A percentile compares a stretch with the other conserved stretches of the same genome.
Evolutionary conservation across 1,140 invertebrate species (phyloP).

Genomic region (Micrasema minimum): DNA sequence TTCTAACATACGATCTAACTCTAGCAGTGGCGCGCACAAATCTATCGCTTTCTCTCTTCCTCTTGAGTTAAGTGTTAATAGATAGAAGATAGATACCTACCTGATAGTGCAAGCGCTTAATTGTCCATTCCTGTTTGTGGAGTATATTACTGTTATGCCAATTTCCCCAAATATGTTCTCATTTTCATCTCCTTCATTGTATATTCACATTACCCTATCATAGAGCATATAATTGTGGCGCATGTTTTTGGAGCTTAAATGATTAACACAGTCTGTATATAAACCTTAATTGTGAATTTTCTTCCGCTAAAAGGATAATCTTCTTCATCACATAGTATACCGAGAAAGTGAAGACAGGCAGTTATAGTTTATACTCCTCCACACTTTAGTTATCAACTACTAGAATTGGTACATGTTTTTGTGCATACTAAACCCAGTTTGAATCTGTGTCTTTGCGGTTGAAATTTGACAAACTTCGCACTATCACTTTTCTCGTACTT

Average conservation of each 20-base stretch:
- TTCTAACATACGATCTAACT: slow-evolving; percentile 14
- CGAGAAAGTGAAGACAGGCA: not conserved
- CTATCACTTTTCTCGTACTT: not conserved
- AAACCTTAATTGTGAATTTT: slow-evolving; percentile 10
- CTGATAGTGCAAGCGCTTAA: slow-evolving; percentile 32
- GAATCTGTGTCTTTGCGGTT: not conserved
- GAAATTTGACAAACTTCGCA: slow-evolving; percentile 22
- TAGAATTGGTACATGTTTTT: slow-evolving; percentile 21
- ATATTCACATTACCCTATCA: slow-evolving; percentile 13
- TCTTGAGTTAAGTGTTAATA: slow-evolving; percentile 35
- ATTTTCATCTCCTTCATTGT: slow-evolving; percentile 25
- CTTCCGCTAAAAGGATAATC: too few species aligned
- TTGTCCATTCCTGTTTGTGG: slow-evolving; percentile 11
- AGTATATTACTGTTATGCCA: slow-evolving; percentile 28
- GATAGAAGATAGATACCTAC: not conserved
- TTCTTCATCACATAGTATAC: too few species aligned
- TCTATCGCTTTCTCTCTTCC: slow-evolving; percentile 33
- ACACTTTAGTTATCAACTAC: not conserved
- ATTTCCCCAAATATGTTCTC: slow-evolving; percentile 8
- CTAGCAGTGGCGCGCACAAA: slow-evolving; percentile 10
- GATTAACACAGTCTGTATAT: slow-evolving; percentile 22
- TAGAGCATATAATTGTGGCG: slow-evolving; percentile 19
- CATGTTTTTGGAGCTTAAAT: slow-evolving; percentile 36
- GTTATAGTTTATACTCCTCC: not conserved
- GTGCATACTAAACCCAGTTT: slow-evolving; percentile 10